Conservation (phyloP, 1,140 invertebrate species). For the Bombus affinis region DNA sequence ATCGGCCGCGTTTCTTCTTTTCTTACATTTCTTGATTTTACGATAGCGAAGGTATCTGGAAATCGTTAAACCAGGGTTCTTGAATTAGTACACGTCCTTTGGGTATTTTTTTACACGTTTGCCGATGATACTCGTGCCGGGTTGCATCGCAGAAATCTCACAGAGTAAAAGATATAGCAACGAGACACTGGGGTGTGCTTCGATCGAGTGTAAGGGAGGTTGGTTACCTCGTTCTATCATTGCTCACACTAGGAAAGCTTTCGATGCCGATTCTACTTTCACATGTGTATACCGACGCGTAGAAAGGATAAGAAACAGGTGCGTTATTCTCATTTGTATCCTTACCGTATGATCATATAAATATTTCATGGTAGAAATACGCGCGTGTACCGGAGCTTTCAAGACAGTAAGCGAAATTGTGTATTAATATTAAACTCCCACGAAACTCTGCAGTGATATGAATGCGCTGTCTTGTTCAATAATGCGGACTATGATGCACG, state of each 20-base stretch:
- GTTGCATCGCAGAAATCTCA: constrained; percentile 27
- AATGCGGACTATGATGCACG: neutral
- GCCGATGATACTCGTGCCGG: constrained; percentile 11
- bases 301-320: constrained; percentile 43
- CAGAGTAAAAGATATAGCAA: constrained; percentile 44
- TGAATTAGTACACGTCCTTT: constrained; percentile 36
- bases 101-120: constrained; percentile 48
- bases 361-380: constrained; percentile 63
- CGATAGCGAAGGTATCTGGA: neutral
- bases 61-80: constrained; percentile 24
- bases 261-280: constrained; percentile 26
- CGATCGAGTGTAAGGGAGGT: constrained; percentile 26
- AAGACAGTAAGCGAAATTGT: constrained; percentile 68
- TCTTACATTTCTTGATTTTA: neutral
- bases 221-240: constrained; percentile 11
- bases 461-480: constrained; percentile 45
- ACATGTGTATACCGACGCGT: neutral
- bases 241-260: constrained; percentile 18
- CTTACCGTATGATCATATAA: constrained; percentile 58
- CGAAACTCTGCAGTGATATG: constrained; percentile 43
- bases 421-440: constrained; percentile 72
- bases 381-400: constrained; percentile 18
- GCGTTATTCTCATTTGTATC: constrained; percentile 70
- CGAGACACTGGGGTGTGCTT: constrained; percentile 50
- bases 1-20: no score